These are phyloP conservation scores for Drosophila guanche DNA, from an alignment of 1,140 invertebrate species.

Conservation along the genomic window DNA sequence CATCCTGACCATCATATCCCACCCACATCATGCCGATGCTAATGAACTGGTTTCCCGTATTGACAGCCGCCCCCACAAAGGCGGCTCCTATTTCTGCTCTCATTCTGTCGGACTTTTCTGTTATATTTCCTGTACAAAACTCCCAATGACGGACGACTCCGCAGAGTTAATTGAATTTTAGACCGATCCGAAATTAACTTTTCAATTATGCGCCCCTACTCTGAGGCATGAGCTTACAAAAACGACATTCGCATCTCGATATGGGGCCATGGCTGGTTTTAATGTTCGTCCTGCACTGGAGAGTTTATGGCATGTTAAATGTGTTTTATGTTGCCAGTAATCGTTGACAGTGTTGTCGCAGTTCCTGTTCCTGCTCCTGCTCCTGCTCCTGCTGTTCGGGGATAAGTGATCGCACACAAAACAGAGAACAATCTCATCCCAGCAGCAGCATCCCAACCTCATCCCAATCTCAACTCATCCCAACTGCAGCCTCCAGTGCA, in stretches of 20 bases:
- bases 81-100: neutral
- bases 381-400: slow-evolving; percentile 15
- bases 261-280: slow-evolving; percentile 34
- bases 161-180: slow-evolving; percentile 48
- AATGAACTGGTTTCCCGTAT: no score
- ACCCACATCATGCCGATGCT: no score
- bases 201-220: slow-evolving; percentile 32
- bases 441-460: no score
- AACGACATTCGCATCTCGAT: neutral
- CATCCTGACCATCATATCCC: no score
- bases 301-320: slow-evolving; percentile 70
- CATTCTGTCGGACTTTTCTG: slow-evolving; percentile 1
- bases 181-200: slow-evolving; percentile 48
- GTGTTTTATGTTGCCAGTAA: slow-evolving; percentile 62
- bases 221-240: slow-evolving; percentile 16
- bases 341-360: slow-evolving; percentile 45
- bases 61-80: neutral
- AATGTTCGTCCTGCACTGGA: slow-evolving; percentile 36
- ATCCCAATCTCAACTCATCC: neutral
- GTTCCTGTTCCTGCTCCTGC: slow-evolving; percentile 23
- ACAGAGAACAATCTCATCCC: neutral
- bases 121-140: slow-evolving; percentile 3
- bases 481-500: slow-evolving; percentile 21
- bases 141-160: neutral
- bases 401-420: slow-evolving; percentile 61